A percentile compares a stretch with the other conserved stretches of the same genome.
These are phyloP conservation scores for Melanotaenia boesemani DNA, from an alignment of 2,797 vertebrate genomes.

Conservation along the genomic window DNA sequence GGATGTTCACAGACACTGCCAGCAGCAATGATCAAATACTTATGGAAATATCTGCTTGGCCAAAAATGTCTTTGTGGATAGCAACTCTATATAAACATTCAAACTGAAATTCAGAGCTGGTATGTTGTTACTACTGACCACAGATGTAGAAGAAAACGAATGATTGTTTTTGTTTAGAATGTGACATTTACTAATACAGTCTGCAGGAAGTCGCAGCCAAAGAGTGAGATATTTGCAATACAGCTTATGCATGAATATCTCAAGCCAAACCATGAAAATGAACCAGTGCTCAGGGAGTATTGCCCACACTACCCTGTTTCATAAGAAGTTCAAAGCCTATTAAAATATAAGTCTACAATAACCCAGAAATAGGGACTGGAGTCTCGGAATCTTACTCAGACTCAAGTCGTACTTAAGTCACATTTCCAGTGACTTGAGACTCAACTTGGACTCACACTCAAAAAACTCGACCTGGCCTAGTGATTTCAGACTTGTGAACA, in stretches of 20 bases:
- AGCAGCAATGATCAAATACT: slow-evolving; percentile 13
- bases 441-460: too few relatives aligned
- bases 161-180: not conserved
- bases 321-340: too few relatives aligned
- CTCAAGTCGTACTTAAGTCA: too few relatives aligned
- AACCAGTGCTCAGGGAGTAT: not conserved
- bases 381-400: too few relatives aligned
- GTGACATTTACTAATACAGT: not conserved
- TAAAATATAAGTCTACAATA: too few relatives aligned
- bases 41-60: slow-evolving; percentile 8
- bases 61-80: not conserved
- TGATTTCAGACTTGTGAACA: too few relatives aligned
- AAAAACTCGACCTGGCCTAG: too few relatives aligned
- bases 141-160: not conserved
- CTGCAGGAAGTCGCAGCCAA: too few relatives aligned
- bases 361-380: too few relatives aligned
- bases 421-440: too few relatives aligned
- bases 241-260: not conserved
- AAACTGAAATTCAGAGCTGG: slow-evolving; percentile 11
- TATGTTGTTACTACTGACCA: not conserved
- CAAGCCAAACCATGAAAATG: not conserved
- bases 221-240: not conserved
- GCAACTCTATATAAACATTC: slow-evolving; percentile 13
- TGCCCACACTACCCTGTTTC: not conserved
- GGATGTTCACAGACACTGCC: slow-evolving; percentile 31